Base-by-base conservation (phyloP, 2,888 invertebrate genomes). In the Ischnura elegans region DNA sequence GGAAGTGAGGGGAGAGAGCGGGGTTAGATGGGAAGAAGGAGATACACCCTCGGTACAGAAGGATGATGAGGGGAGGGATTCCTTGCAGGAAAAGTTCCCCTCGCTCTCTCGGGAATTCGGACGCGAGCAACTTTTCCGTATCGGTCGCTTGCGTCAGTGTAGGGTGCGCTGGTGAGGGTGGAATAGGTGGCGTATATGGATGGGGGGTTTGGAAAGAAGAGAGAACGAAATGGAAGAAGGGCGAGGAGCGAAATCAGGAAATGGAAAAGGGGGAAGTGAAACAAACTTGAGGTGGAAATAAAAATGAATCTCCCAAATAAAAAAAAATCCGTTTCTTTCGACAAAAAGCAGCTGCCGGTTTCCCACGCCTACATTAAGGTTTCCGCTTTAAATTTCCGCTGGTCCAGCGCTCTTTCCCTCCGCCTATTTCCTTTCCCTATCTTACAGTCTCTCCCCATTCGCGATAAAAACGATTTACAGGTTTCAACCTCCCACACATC, bases 361-460 rank as follows among this genome's bases (percentile, higher is more conserved):
- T 90, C 90, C 90, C 90, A 90, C 61, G 90, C 90, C 90, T 90
- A 66, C 90, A 90, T 90, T 90, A 90, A 45, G 90, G 61, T 55
- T 61, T 90, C 90, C 43, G 51, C 90, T 90, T 90, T 90, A 90
- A 61, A 90, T 90, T 90, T 61, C 55, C 61, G 43, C 43, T 61
- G 90, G 90, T 43, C 61, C 61, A 90, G 43, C 45, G 90, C 90
- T 90, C 25, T 90, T 45, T 21, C 36, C 25, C 21, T 87, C 51
- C n/a, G n/a, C n/a, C n/a, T n/a, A n/a, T n/a, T 42, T 45, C 25
- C 43, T 45, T 36, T 10, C 45, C 43, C 43, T n/a, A n/a, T n/a
- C n/a, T n/a, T n/a, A n/a, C n/a, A n/a, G n/a, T 87, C n/a, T 47
- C 45, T 87, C 45, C 43, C 8, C 51, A 10, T 42, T 42, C 19